Base-by-base conservation (phyloP, 2,113 vertebrate genomes). In the Prochilodus magdalenae region DNA sequence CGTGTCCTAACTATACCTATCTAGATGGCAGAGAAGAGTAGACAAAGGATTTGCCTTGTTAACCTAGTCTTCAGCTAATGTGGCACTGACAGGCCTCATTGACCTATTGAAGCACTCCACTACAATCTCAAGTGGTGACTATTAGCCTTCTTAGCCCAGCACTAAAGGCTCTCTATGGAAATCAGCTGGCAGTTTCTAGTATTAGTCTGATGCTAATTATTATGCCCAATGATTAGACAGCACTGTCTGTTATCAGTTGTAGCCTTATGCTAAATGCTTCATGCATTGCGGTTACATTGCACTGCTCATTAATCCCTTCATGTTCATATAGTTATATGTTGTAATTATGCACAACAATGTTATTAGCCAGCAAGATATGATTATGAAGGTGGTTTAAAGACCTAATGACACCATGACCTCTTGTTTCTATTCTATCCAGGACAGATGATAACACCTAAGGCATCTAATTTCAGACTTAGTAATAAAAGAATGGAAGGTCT, bases 171-270 rank as follows among this genome's bases (percentile, higher is more conserved):
- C 44, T 49, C 44, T 49, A 49, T 11, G 1, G 2, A 49, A 49
- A 49, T 8, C 5, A 49, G 44, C 44, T 65, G 75, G n/a, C 24
- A 36, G 65, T 49, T 77, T 11, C 11, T 8, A 29, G 11, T 22
- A 33, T 49, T 65, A 47, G 16, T 0, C 26, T 66, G 27, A 77
- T 49, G 24, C 36, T 62, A 44, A 76, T 75, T 29, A 47, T 26
- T 44, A 3, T 18, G 5, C 5, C 8, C n/a, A 18, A 8, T 30
- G 11, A 11, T 76, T 47, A 18, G n/a, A 75, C 18, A 60, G 62
- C 24, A 20, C 33, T 75, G 57, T 63, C 24, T 29, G 62, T 63
- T 47, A 76, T 33, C 33, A 49, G 16, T 76, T 75, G 44, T 47
- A 75, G 14, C 15, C n/a, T 12, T 47, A 27, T 27, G 7, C 33